Base-by-base conservation (phyloP, 2,888 invertebrate species). In the Mesorhabditis sp. region DNA sequence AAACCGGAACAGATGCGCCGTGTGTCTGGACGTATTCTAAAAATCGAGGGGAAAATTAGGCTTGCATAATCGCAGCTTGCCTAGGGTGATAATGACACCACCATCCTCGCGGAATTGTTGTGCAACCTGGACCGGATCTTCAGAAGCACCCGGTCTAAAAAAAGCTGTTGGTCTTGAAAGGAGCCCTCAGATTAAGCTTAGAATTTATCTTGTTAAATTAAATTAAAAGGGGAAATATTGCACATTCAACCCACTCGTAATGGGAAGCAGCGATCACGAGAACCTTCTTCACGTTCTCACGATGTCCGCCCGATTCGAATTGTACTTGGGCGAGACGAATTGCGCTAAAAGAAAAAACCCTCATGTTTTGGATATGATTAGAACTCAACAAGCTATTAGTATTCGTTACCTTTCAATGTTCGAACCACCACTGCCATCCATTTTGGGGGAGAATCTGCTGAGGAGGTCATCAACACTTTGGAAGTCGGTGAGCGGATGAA, bases 101-200 rank as follows among this genome's bases (percentile, higher is more conserved):
- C 58, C 58, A 50, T 50, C 58, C n/a, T 50, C 58, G 2, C 58
- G 58, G n/a, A 50, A 50, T 50, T 50, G 58, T 50, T 50, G 58
- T 13, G 58, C 58, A 13, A 50, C 58, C n/a, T 50, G 58, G 58
- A n/a, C n/a, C 10, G 58, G 58, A 50, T 50, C 58, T n/a, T 50
- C 58, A 50, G 58, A 50, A 50, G 58, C n/a, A 13, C 58, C 58
- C 7, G 58, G 58, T 50, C 58, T 50, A 50, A 50, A 10, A 50
- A 28, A 28, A 28, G 28, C 28, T 28, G 28, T 28, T 28, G 28
- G 58, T 50, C 58, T 13, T 13, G 7, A 10, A 50, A 1, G 7
- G n/a, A 50, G 58, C 58, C n/a, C n/a, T 50, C 7, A 50, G n/a
- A 50, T 50, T 50, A 50, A 50, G n/a, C 7, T 50, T 50, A 13